Percentiles rank a stretch among this genome's conserved stretches.
Conservation (phyloP, 2,888 invertebrate genomes). For the Athripsodes cinereus region DNA sequence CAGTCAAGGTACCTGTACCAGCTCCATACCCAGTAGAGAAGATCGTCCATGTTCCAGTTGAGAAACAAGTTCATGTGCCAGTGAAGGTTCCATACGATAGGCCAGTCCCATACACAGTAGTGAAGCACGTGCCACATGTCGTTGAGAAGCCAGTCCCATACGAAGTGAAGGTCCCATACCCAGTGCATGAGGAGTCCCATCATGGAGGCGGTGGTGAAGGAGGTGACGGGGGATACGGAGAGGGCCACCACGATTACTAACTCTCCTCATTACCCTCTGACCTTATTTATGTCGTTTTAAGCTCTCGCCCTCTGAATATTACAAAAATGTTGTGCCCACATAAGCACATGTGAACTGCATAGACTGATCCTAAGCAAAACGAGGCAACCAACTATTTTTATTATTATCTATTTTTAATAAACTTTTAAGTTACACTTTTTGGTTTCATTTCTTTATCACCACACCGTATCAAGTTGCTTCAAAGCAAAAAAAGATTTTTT, state of each 20-base stretch:
- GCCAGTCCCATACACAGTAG: constrained; percentile 57
- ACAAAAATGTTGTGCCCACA: constrained; percentile 15
- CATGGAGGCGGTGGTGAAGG: constrained; percentile 31
- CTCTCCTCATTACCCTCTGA: constrained; percentile 4
- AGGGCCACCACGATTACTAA: constrained; percentile 41
- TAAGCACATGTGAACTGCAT: constrained; percentile 18
- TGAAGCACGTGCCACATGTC: constrained; percentile 61
- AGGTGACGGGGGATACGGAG: constrained; percentile 22
- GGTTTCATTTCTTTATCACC: too few species aligned
- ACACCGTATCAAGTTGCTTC: too few species aligned
- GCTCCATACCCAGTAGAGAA: constrained; percentile 65
- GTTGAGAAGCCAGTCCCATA: constrained; percentile 65
- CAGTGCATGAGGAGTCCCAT: constrained; percentile 43
- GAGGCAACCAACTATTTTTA: constrained; percentile 19
- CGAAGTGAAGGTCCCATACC: constrained; percentile 63
- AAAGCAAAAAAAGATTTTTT: too few species aligned
- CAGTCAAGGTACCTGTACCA: constrained; percentile 67
- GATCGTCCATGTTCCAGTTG: constrained; percentile 59
- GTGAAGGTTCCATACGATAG: constrained; percentile 57
- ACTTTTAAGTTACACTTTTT: not conserved
- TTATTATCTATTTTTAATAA: constrained; percentile 2
- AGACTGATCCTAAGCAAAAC: constrained; percentile 27
- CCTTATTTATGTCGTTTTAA: constrained; percentile 26
- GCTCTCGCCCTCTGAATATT: not conserved
- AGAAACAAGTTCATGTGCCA: constrained; percentile 59